A percentile compares a stretch with the other conserved stretches of the same genome.
These are phyloP conservation scores for Puma concolor DNA, from an alignment of 2,113 vertebrate genomes.

Conservation along the genomic window DNA sequence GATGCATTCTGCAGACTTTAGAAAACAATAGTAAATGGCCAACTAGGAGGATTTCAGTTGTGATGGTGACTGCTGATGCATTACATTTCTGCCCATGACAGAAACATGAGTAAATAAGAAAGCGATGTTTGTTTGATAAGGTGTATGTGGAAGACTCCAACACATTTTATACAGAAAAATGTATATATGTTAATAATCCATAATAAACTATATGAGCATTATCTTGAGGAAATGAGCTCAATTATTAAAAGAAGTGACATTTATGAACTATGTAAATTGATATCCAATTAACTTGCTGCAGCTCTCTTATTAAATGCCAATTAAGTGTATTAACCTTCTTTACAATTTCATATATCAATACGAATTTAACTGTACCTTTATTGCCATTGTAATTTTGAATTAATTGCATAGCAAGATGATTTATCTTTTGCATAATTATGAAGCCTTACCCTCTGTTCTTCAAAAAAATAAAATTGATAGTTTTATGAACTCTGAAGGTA, in stretches of 20 bases:
- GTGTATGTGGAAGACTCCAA: neutral
- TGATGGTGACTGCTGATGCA: neutral
- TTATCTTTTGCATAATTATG: conserved; percentile 82
- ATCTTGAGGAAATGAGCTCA: conserved; percentile 65
- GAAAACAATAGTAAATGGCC: neutral
- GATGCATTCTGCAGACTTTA: neutral
- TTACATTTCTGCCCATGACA: neutral
- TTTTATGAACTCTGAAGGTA: conserved; percentile 42
- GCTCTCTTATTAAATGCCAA: conserved; percentile 84
- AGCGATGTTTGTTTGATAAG: neutral
- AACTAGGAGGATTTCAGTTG: neutral
- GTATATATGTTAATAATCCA: neutral
- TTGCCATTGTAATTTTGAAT: conserved; percentile 82
- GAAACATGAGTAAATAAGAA: neutral
- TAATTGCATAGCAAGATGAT: conserved; percentile 80
- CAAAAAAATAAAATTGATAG: conserved; percentile 65
- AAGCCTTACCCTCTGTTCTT: conserved; percentile 59
- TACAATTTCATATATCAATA: conserved; percentile 81
- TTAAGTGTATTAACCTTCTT: conserved; percentile 83
- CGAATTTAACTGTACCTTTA: conserved; percentile 84
- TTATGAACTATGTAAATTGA: conserved; percentile 81
- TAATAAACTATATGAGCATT: conserved; percentile 37
- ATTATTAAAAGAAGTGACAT: conserved; percentile 79
- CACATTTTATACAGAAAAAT: neutral
- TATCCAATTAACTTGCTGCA: conserved; percentile 83